A percentile compares a stretch with the other conserved stretches of the same genome.
Conservation (phyloP, 2,888 invertebrate genomes). For the Andrena haemorrhoa region DNA sequence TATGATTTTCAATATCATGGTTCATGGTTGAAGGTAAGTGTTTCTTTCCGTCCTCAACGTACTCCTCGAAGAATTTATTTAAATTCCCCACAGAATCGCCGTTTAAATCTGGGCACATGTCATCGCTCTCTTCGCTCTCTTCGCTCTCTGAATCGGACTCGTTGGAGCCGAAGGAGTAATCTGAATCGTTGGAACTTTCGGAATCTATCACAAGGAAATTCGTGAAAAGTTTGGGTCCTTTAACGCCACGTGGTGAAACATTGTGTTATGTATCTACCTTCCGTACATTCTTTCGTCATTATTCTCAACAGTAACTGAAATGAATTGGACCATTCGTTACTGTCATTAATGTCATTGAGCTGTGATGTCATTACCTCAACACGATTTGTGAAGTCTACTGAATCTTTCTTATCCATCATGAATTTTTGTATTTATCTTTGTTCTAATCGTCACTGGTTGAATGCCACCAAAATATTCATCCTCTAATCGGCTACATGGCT, state of each 20-base stretch:
- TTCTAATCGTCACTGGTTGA: not conserved
- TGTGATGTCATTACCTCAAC: constrained; percentile 53
- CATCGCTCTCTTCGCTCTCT: constrained; percentile 18
- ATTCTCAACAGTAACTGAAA: constrained; percentile 38
- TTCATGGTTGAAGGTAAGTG: not conserved
- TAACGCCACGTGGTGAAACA: not conserved
- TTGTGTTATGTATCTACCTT: constrained; percentile 28
- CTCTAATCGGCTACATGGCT: not conserved
- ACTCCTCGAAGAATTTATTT: constrained; percentile 15
- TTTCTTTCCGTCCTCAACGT: not conserved
- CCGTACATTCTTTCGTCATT: constrained; percentile 7
- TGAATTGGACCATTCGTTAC: not conserved
- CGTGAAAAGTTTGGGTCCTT: not conserved
- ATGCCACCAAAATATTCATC: not conserved
- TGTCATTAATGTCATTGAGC: not conserved
- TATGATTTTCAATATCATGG: not conserved
- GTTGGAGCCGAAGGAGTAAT: constrained; percentile 18
- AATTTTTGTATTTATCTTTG: not conserved
- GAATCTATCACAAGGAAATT: constrained; percentile 9
- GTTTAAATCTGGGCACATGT: not conserved
- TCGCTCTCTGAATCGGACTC: constrained; percentile 31
- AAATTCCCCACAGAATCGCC: not conserved
- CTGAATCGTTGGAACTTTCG: not conserved
- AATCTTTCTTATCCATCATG: constrained; percentile 42
- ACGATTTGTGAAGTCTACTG: constrained; percentile 26